Evolutionary conservation across 92 coral and sea anemone species (phyloP).

Genomic region (Scolanthus callimorphus): DNA sequence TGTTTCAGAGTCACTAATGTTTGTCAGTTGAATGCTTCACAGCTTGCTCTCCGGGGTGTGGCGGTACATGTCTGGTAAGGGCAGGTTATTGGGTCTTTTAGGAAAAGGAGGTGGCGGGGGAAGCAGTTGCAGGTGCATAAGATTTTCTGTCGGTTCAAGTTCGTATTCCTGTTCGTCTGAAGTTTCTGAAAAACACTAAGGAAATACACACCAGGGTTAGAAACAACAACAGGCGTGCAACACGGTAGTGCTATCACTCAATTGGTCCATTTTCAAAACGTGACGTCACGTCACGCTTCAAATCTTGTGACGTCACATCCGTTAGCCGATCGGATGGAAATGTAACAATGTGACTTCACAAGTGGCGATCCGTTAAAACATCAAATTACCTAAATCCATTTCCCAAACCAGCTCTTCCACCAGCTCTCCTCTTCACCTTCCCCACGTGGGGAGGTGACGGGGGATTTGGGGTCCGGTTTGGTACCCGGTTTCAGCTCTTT

Average conservation of each 20-base stretch:
- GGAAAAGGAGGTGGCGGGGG: conserved; percentile 1
- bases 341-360: no score
- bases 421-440: conserved; percentile 14
- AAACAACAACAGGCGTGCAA: no score
- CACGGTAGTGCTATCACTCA: no score
- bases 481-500: conserved; percentile 38
- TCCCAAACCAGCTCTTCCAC: conserved; percentile 30
- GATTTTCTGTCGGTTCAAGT: conserved; percentile 7
- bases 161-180: conserved; percentile 13
- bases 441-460: conserved; percentile 1
- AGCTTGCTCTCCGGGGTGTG: conserved; percentile 64
- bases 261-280: no score
- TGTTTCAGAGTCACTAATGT: no score
- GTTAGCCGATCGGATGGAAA: no score
- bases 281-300: no score
- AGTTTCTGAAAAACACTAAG: no score
- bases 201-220: no score
- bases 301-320: no score
- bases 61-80: conserved; percentile 52
- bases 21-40: no score
- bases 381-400: conserved; percentile 15
- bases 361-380: no score
- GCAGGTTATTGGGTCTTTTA: conserved; percentile 28
- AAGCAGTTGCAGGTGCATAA: neutral
- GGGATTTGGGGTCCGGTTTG: conserved; percentile 8